Evolutionary conservation across 2,888 invertebrate species (phyloP), one percentile per base, ranked within the genome.

Genomic region (Crematogaster levior): DNA sequence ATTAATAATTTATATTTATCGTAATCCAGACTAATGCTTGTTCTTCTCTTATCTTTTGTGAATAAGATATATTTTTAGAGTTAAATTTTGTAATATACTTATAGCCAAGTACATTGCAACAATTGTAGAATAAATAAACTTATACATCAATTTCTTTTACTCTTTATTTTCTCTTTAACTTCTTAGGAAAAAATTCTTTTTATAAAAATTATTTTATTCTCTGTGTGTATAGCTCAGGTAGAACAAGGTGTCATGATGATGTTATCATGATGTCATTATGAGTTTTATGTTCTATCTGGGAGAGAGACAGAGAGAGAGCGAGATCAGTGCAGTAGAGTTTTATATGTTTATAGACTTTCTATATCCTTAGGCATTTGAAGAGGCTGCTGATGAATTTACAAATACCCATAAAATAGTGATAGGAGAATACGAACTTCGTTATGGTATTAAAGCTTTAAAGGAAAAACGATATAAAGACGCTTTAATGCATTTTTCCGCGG

Each of bases 401-500:
- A 84, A 83, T 56, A 93, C 93, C 74, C 95, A 96, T 85, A 95
- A 95, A 66, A 93, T 95, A 85, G 95, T 96, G 12, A 91, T 96
- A 77, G 96, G 96, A 85, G 96, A 96, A 51, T 95, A 96, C 86
- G 96, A 96, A 91, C 96, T 96, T 84, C 95, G 95, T 92, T 94
- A 95, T 84, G 97, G 96, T 2, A 92, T 96, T 72, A 95, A 96
- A 87, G 96, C 96, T 24, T 95, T 96, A 90, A 95, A 96, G 89
- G 95, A 95, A 91, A 95, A 96, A 53, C 94, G 95, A 87, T 95
- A 95, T 89, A 95, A 95, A 58, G 95, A 96, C 81, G 96, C 96
- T 84, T 93, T 96, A 77, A 93, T 95, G 65, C 96, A 96, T 89
- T 95, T 95, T 86, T 89, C 92, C 87, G 95, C 95, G 81, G 96